Evolutionary conservation across 2,797 vertebrate genomes (phyloP).

Genomic region (Falco columbarius): DNA sequence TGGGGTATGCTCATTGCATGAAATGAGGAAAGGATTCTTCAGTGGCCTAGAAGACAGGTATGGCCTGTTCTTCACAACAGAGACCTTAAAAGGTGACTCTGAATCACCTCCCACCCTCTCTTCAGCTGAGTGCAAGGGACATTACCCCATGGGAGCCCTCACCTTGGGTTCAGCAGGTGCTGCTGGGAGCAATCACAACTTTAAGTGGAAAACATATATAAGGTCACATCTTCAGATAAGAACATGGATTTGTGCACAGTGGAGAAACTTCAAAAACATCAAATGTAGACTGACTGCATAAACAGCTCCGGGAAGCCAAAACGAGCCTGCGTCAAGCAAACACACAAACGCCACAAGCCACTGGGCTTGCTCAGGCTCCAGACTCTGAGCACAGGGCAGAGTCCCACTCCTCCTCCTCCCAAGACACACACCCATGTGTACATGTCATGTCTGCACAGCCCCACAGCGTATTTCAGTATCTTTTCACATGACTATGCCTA

Average conservation of each 20-base stretch:
- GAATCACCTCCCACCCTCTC: background rate
- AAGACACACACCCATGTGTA: background rate
- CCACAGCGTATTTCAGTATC: background rate
- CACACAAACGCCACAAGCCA: background rate
- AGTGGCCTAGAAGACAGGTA: background rate
- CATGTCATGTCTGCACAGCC: background rate
- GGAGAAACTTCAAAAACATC: background rate
- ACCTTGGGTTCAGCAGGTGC: background rate
- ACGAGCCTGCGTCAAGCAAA: background rate
- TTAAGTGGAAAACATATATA: background rate
- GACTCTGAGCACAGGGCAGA: background rate
- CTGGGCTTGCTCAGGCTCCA: background rate
- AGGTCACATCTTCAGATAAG: background rate
- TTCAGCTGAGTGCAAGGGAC: background rate
- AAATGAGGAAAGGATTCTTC: background rate
- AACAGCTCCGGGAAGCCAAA: conserved; percentile 1
- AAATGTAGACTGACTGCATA: background rate
- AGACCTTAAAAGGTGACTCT: background rate
- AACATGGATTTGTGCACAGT: background rate
- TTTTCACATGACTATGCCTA: background rate
- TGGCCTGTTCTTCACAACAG: background rate
- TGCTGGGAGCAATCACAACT: background rate
- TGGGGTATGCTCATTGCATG: background rate
- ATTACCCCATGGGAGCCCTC: background rate
- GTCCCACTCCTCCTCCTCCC: background rate